Evolutionary conservation across 1,140 invertebrate genomes (phyloP).

Genomic region (Drosophila cardini): DNA sequence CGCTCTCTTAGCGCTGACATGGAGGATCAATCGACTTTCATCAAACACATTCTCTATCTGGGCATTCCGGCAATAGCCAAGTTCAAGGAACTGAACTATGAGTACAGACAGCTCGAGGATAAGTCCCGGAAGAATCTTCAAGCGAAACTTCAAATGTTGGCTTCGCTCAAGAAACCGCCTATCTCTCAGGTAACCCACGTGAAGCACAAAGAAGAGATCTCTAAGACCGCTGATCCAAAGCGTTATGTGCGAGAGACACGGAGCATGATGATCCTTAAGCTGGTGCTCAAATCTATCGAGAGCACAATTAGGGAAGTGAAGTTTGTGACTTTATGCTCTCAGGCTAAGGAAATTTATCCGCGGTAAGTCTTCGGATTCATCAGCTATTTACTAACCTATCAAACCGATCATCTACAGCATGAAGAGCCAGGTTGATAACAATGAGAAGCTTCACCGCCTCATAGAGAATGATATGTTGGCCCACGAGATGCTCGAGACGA

Average conservation of each 20-base stretch:
- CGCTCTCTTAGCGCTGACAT: slow-evolving; percentile 72
- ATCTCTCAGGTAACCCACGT: not conserved
- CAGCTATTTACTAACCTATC: not conserved
- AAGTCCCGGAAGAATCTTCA: slow-evolving; percentile 69
- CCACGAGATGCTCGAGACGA: slow-evolving; percentile 66
- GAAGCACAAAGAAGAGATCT: slow-evolving; percentile 39
- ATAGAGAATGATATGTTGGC: slow-evolving; percentile 71
- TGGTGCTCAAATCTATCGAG: slow-evolving; percentile 70
- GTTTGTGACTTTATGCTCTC: slow-evolving; percentile 71
- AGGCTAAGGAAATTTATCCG: slow-evolving; percentile 77
- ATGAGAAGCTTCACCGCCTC: slow-evolving; percentile 70
- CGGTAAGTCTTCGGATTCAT: slow-evolving; percentile 37
- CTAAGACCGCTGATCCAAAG: slow-evolving; percentile 46
- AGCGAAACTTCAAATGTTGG: slow-evolving; percentile 63
- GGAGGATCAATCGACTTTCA: slow-evolving; percentile 79
- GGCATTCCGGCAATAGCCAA: slow-evolving; percentile 78
- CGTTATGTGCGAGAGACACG: slow-evolving; percentile 78
- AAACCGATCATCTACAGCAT: slow-evolving; percentile 50
- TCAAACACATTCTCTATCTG: slow-evolving; percentile 76
- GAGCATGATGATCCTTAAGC: slow-evolving; percentile 73
- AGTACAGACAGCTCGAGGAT: slow-evolving; percentile 62
- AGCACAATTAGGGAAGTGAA: slow-evolving; percentile 75
- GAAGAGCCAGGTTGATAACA: slow-evolving; percentile 79
- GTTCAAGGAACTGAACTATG: slow-evolving; percentile 66
- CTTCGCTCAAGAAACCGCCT: slow-evolving; percentile 31